Base-by-base conservation (phyloP, 2,888 invertebrate genomes). In the Mayetiola destructor region DNA sequence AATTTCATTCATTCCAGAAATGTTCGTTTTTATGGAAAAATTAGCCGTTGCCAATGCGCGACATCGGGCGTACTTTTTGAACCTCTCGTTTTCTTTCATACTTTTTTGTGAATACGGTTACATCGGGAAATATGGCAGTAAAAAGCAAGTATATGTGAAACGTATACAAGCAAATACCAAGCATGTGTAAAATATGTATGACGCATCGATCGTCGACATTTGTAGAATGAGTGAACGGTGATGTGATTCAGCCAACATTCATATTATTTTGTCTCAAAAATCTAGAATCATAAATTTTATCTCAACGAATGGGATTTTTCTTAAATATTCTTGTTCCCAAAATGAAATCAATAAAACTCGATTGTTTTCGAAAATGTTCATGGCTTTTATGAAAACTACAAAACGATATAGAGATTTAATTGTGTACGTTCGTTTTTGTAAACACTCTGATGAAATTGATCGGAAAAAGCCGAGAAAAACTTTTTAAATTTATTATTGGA, bases 141-240 rank as follows among this genome's bases (percentile, higher is more conserved):
- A 42, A 42, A 14, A 42, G 27, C 48, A 48, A 27, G 27, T 48
- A 48, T 48, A 27, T 27, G 27, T 48, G n/a, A n/a, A n/a, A 48
- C 16, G 16, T 21, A 21, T 3, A 40, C 18, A 36, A n/a, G 16
- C 16, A 4, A n/a, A 36, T 36, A 36, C 8, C n/a, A 18, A 6
- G 39, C 20, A 40, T 18, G 20, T 20, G 18, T 3, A n/a, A 48
- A 27, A 2, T 48, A 27, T 48, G 27, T 48, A 27, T 48, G 48
- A 27, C 48, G 48, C 48, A 48, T 48, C 48, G 48, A 48, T 48
- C 48, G 48, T 48, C 48, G 4, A 27, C 27, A 48, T 39, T n/a
- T 42, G n/a, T 27, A 16, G 27, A 6, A 48, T 48, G 48, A 27
- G 29, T 27, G 16, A 48, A 16, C 48, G 48, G 48, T 27, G 14